Base-by-base conservation (phyloP, 2,113 vertebrate genomes). In the Scalopus aquaticus region DNA sequence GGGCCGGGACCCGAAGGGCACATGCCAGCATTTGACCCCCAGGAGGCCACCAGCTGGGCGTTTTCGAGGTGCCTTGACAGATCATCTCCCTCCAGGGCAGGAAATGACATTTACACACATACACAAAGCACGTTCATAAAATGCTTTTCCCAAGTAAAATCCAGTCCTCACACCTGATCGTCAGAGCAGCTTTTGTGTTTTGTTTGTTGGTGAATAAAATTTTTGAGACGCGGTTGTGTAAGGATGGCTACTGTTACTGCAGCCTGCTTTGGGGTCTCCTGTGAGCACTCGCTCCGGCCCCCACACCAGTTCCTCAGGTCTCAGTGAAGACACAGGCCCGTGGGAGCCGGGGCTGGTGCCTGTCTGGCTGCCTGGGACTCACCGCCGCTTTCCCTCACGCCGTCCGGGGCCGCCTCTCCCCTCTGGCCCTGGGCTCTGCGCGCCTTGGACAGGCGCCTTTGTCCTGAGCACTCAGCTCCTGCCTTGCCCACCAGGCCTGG, bases 91-190 rank as follows among this genome's bases (percentile, higher is more conserved):
- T 90, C 49, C 9, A 37, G 37, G 82, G 79, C 30, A 86, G 16
- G 64, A 87, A 86, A 42, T 73, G 62, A 17, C 46, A 28, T 16
- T 88, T 83, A 81, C 60, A 81, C 9, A 88, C 64, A 78, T 42
- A 30, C 10, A 30, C 49, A 56, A 88, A 58, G 58, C 19, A 39
- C 28, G 19, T 58, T 65, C 28, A 81, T 16, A 84, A 74, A 93
- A 70, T 39, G 22, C 24, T 83, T 76, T 77, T 70, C 13, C 39
- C 37, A 56, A 24, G 51, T 96, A 64, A 46, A 88, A 44, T 26
- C 42, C 46, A 79, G 37, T 54, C 26, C 30, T 49, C 19, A 35
- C 46, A 35, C 35, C 37, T 79, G 26, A 42, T 83, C n/a, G n/a
- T 85, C 64, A 83, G 51, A 83, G 6, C 30, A 76, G 65, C 32